Conservation (phyloP, 2,888 invertebrate genomes). For the Drosophila eohydei region DNA sequence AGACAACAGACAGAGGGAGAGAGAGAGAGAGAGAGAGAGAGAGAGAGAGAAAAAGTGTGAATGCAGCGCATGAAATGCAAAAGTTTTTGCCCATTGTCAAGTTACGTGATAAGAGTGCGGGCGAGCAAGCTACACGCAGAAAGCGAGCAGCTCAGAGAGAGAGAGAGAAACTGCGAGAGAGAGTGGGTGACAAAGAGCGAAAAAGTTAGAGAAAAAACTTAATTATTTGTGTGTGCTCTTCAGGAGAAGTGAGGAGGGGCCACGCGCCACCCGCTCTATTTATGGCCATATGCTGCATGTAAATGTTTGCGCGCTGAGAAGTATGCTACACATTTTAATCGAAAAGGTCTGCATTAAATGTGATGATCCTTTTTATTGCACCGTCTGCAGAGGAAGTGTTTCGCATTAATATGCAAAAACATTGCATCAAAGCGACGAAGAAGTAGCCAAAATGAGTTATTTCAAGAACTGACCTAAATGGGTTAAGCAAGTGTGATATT, state of each 20-base stretch:
- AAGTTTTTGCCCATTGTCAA: conserved; percentile 75
- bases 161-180: conserved; percentile 14
- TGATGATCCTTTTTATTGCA: conserved; percentile 39
- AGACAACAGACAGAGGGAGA: conserved; percentile 31
- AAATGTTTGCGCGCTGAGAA: conserved; percentile 70
- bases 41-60: conserved; percentile 4
- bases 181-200: background rate
- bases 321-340: conserved; percentile 80
- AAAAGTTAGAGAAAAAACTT: conserved; percentile 75
- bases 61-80: conserved; percentile 66
- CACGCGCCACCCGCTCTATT: background rate
- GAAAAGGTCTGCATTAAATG: conserved; percentile 71
- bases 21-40: background rate
- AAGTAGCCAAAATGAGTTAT: background rate
- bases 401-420: background rate
- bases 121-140: conserved; percentile 33
- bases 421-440: background rate
- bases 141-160: conserved; percentile 10
- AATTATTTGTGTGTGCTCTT: conserved; percentile 67
- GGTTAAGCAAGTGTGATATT: background rate
- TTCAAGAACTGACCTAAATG: background rate
- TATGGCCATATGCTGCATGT: conserved; percentile 33
- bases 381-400: background rate
- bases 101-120: conserved; percentile 57
- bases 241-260: conserved; percentile 5